Conservation (phyloP, 2,113 vertebrate species). For the Macquaria australasica region DNA sequence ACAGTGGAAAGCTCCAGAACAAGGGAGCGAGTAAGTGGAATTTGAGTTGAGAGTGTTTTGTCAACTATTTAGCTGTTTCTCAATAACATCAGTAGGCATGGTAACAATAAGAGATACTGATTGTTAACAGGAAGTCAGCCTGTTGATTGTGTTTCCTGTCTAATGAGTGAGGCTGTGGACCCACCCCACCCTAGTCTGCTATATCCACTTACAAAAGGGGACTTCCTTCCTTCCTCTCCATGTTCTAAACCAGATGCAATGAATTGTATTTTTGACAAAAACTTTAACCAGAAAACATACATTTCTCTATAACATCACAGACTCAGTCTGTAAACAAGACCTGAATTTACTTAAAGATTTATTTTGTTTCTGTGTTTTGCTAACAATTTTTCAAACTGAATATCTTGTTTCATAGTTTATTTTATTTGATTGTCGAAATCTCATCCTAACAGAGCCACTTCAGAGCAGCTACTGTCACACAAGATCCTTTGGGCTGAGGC, state of each 20-base stretch:
- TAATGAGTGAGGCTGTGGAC: slow-evolving; percentile 15
- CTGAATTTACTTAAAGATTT: not conserved
- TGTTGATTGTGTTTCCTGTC: slow-evolving; percentile 36
- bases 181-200: not conserved
- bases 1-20: not conserved
- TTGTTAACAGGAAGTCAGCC: slow-evolving; percentile 43
- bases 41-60: not conserved
- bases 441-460: not conserved
- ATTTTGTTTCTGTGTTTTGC: not conserved
- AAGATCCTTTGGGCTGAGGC: not conserved
- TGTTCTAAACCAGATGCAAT: not conserved
- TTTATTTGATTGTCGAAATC: not conserved
- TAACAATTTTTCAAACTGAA: not conserved
- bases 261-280: not conserved
- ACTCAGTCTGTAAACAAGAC: not conserved
- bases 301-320: not conserved
- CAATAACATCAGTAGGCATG: not conserved
- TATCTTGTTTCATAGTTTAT: not conserved
- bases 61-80: not conserved
- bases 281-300: not conserved
- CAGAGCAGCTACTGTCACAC: not conserved
- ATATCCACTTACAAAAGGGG: not conserved
- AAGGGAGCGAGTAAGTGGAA: not conserved
- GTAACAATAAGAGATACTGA: not conserved
- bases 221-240: slow-evolving; percentile 1